Evolutionary conservation across 2,113 vertebrate genomes (phyloP), one percentile per base, ranked within the genome.

Genomic region (Apodemus sylvaticus): DNA sequence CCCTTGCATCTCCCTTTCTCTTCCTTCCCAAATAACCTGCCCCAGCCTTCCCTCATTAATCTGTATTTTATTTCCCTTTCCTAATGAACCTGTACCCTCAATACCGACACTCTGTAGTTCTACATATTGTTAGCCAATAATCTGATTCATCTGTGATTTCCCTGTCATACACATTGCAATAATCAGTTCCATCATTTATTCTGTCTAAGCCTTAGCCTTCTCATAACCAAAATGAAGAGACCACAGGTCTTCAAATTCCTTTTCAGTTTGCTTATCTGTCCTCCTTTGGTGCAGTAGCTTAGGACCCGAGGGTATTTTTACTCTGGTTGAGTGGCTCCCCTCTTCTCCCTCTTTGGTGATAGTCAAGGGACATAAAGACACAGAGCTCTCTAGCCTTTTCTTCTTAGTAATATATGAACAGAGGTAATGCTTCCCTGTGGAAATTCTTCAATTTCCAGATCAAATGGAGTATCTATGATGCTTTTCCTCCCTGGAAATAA

Each of bases 381-480:
- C 9, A 31, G 13, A 26, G 42, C 24, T 70, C 3, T 34, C 16
- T 0, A 51, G n/a, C 4, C 36, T 48, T 74, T 76, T 64, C 22
- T 3, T 31, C 55, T 91, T 78, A 64, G 51, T 73, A 60, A 92
- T 93, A 83, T 92, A 66, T 85, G 76, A 90, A 81, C 36, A 82
- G 74, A 87, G 58, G 74, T 60, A 29, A 74, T 7, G 26, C 29
- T 96, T 96, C 64, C 88, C 79, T 91, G 29, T 51, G 64, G 93
- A 79, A 93, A 96, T 53, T 51, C 5, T 95, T 94, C 94, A 79
- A 96, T 96, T 97, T 95, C 55, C 68, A 76, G 62, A 86, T 94
- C 82, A 94, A 94, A 68, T 78, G 76, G 53, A 53, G 76, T 51
- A 66, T 89, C 71, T 5, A 5, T 82, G 73, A 89, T 24, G 9